Evolutionary conservation across 2,797 vertebrate genomes (phyloP).

Genomic region (Cyprinodon diabolis): DNA sequence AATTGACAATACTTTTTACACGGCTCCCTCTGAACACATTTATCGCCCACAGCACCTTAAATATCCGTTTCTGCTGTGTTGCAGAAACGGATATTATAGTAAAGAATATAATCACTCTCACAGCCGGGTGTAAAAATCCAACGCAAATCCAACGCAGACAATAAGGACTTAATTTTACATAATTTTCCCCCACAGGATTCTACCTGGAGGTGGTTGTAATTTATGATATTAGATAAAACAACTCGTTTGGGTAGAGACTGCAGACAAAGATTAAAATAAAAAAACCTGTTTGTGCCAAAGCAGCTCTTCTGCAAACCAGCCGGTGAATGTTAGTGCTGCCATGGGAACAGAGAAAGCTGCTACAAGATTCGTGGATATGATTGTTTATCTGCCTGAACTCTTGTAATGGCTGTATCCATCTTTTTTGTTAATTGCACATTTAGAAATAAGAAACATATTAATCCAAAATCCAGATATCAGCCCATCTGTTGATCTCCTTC

Average conservation of each 20-base stretch:
- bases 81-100: conserved; percentile 9
- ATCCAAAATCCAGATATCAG: conserved; percentile 38
- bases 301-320: conserved; percentile 54
- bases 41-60: not conserved
- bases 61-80: no score
- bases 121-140: conserved; percentile 22
- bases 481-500: conserved; percentile 38
- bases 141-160: conserved; percentile 28
- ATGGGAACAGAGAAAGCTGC: conserved; percentile 70
- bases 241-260: conserved; percentile 16
- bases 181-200: conserved; percentile 23
- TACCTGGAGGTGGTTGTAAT: conserved; percentile 32
- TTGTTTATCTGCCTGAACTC: conserved; percentile 47
- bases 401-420: conserved; percentile 18
- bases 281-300: conserved; percentile 19
- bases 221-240: conserved; percentile 34
- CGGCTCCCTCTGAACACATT: not conserved
- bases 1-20: conserved; percentile 2
- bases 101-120: conserved; percentile 1
- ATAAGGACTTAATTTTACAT: conserved; percentile 35
- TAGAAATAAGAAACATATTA: conserved; percentile 41
- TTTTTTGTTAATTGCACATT: conserved; percentile 36
- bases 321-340: conserved; percentile 65
- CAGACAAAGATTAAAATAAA: not conserved
- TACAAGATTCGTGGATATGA: conserved; percentile 55